Evolutionary conservation across 2,113 vertebrate species (phyloP).

Genomic region (Nanorana parkeri): DNA sequence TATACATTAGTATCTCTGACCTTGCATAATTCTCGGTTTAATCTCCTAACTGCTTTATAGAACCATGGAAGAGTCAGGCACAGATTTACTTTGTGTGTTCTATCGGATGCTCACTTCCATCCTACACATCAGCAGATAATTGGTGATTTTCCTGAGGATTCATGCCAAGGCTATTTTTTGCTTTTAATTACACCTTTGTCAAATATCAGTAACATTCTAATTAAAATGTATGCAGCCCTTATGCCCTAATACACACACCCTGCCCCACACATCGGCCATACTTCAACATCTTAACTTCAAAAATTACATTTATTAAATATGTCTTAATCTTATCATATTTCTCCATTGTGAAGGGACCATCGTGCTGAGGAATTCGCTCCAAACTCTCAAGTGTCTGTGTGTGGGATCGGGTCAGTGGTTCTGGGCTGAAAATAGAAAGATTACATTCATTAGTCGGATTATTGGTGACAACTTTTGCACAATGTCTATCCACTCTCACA

Average conservation of each 20-base stretch:
- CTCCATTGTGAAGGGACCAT: slow-evolving; percentile 86
- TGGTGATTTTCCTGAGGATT: neutral
- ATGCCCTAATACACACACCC: neutral
- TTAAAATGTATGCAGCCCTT: neutral
- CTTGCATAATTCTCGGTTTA: too few species aligned
- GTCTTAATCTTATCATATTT: slow-evolving; percentile 86
- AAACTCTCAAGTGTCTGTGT: slow-evolving; percentile 90
- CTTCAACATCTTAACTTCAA: neutral
- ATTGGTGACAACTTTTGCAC: too few species aligned
- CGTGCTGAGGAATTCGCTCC: slow-evolving; percentile 90
- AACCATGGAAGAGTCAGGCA: too few species aligned
- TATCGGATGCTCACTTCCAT: too few species aligned
- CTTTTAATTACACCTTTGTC: neutral
- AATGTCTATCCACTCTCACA: too few species aligned
- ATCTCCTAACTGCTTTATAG: too few species aligned
- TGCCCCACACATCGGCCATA: neutral
- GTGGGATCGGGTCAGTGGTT: slow-evolving; percentile 84
- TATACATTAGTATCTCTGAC: too few species aligned
- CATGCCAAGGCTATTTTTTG: neutral
- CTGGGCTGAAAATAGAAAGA: slow-evolving; percentile 68
- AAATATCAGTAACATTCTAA: neutral
- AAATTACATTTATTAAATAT: slow-evolving; percentile 91
- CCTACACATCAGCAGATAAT: too few species aligned
- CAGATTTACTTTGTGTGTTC: too few species aligned
- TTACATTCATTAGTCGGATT: neutral